Percentiles rank a stretch among this genome's conserved stretches.
phyloP scores from a whole-genome alignment of 2,113 vertebrate species.

The Cariama cristata region DNA sequence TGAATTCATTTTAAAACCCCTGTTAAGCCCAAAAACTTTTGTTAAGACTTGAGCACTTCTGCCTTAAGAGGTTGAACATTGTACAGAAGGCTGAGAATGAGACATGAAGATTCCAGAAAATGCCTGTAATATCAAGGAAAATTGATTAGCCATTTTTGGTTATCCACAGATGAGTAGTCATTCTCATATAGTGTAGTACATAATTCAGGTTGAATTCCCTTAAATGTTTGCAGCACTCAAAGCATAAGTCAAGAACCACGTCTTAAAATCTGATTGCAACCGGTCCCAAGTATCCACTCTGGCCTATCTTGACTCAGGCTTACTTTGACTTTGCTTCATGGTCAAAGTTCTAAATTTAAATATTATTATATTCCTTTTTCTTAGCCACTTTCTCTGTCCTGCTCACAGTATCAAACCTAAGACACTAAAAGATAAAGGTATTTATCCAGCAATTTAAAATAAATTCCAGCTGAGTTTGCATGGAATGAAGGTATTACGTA shows the following conservation, averaged over 20 bases:
- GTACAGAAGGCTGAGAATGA: background rate
- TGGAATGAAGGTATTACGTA: background rate
- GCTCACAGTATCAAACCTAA: background rate
- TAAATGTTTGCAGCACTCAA: background rate
- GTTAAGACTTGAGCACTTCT: background rate
- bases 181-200: background rate
- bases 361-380: background rate
- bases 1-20: background rate
- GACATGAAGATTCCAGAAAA: background rate
- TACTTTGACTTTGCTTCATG: background rate
- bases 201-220: background rate
- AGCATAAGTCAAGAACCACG: background rate
- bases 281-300: background rate
- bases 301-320: background rate
- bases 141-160: background rate
- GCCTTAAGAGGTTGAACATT: background rate
- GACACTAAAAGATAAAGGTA: background rate
- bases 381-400: background rate
- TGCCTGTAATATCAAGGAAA: background rate
- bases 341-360: background rate
- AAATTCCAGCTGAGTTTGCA: conserved; percentile 36
- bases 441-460: background rate
- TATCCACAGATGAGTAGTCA: background rate
- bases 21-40: background rate
- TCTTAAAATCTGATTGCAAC: background rate